Conservation (phyloP, 2,888 invertebrate species). For the Clusia tigrina region DNA sequence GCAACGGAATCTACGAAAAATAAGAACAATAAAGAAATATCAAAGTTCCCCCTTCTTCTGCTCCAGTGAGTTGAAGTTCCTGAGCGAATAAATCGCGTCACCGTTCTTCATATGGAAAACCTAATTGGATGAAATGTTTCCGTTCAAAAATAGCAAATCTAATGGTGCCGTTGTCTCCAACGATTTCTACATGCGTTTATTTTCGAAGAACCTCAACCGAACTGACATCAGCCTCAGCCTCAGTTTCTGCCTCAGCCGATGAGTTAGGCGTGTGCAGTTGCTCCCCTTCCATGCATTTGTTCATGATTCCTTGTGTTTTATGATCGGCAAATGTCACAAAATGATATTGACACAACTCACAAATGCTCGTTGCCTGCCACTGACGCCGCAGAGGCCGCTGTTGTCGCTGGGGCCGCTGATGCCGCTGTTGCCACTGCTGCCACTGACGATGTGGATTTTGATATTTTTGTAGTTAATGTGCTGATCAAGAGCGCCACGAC, state of each 20-base stretch:
- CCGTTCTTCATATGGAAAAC: no score
- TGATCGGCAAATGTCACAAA: conserved; percentile 42
- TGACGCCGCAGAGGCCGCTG: not conserved
- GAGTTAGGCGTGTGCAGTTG: no score
- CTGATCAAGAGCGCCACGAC: conserved; percentile 16
- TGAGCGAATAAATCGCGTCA: no score
- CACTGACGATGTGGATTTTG: conserved; percentile 26
- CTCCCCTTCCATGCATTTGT: no score
- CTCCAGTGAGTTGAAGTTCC: no score
- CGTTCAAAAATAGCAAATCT: conserved; percentile 29
- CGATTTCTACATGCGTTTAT: conserved; percentile 32
- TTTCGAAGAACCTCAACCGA: conserved; percentile 14
- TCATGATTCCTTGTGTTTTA: conserved; percentile 29
- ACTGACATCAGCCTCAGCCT: not conserved
- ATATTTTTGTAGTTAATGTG: conserved; percentile 28
- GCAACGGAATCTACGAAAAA: no score
- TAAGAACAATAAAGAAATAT: no score
- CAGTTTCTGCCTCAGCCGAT: not conserved
- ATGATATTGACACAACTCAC: conserved; percentile 39
- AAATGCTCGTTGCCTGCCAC: not conserved
- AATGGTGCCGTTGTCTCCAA: conserved; percentile 3
- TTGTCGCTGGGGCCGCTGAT: not conserved
- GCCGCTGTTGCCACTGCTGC: not conserved
- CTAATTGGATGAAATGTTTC: conserved; percentile 16
- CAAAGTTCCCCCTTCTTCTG: not conserved